Percentiles rank a stretch among this genome's conserved stretches.
phyloP scores from a whole-genome alignment of 2,113 vertebrate genomes.

The Acanthisitta chloris region DNA sequence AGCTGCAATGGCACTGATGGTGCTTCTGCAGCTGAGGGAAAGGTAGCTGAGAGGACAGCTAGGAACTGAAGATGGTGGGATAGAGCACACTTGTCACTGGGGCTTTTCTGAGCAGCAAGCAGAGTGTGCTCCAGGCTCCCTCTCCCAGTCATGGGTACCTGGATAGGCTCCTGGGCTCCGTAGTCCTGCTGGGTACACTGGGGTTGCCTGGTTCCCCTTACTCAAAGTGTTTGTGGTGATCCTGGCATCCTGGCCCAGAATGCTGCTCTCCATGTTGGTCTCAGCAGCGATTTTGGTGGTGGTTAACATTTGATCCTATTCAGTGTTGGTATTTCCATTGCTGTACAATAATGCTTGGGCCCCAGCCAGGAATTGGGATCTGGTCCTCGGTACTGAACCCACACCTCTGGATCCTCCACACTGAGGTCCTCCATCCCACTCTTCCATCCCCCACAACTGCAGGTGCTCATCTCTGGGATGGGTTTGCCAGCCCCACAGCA shows the following conservation, averaged over 20 bases:
- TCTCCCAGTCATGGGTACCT: not conserved
- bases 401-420: not conserved
- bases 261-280: rapidly evolving
- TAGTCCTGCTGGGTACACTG: not conserved
- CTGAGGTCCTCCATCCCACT: not conserved
- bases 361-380: not conserved
- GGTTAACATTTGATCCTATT: not conserved
- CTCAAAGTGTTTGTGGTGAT: not conserved
- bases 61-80: not conserved
- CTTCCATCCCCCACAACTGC: not conserved
- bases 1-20: not conserved
- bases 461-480: not conserved
- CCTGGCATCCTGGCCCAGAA: not conserved
- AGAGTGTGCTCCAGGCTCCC: not conserved
- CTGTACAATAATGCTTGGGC: not conserved
- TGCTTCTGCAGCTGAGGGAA: not conserved
- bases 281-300: not conserved
- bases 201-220: not conserved
- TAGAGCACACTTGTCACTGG: rapidly evolving
- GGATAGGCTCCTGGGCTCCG: not conserved
- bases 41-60: not conserved
- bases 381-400: not conserved
- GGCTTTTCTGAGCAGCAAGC: not conserved
- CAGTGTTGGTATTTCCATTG: not conserved
- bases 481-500: not conserved